Conservation (phyloP, 2,888 invertebrate species). For the Bombylius major region DNA sequence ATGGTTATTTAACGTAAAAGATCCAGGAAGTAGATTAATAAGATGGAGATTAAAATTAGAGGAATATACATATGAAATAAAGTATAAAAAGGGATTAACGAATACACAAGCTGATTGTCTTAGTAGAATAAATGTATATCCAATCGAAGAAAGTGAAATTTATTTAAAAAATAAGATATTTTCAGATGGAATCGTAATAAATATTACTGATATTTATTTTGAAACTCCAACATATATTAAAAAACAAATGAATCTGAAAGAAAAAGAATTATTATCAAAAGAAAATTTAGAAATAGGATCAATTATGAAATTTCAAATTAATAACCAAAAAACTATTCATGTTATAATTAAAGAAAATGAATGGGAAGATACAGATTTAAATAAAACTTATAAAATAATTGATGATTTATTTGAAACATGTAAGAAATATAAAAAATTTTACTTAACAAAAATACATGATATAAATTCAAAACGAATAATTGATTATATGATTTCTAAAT, state of each 20-base stretch:
- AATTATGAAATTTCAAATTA: conserved; percentile 2
- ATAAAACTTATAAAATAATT: neutral
- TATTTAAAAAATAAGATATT: neutral
- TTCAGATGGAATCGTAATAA: neutral
- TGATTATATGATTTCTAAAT: neutral
- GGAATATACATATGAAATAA: neutral
- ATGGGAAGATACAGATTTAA: conserved; percentile 1
- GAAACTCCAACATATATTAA: neutral
- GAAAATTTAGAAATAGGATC: conserved; percentile 3
- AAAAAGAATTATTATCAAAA: conserved; percentile 1
- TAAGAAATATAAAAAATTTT: neutral
- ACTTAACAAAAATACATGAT: neutral
- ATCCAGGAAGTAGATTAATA: neutral
- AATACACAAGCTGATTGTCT: neutral
- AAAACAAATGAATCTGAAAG: neutral
- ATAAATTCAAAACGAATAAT: neutral
- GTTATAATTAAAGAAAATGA: conserved; percentile 3
- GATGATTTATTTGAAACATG: neutral
- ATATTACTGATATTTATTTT: neutral
- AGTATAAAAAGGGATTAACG: neutral
- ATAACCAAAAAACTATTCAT: conserved; percentile 2
- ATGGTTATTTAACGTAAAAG: neutral
- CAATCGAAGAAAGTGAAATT: too few relatives aligned
- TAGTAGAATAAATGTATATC: neutral
- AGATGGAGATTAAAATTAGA: neutral